Conservation (phyloP, 2,113 vertebrate genomes). For the Cercocebus atys region DNA sequence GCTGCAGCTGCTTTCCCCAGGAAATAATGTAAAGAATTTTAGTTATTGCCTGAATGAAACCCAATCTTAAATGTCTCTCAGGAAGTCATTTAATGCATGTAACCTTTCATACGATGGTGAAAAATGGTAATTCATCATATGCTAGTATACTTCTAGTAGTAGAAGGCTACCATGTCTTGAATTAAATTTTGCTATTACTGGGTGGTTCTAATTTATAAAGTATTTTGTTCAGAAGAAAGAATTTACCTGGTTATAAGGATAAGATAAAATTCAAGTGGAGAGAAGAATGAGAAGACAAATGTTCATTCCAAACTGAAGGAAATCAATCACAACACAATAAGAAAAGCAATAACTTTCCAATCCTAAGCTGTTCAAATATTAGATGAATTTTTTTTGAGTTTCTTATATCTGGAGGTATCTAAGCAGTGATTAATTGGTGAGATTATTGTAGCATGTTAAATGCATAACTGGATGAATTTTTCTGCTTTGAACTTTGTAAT, state of each 20-base stretch:
- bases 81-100: background rate
- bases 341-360: background rate
- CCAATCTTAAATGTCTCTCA: background rate
- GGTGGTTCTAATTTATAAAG: background rate
- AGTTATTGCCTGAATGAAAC: background rate
- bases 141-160: background rate
- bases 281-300: background rate
- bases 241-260: background rate
- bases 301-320: background rate
- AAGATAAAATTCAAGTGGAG: background rate
- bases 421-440: background rate
- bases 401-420: background rate
- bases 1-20: background rate
- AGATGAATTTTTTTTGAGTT: background rate
- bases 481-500: background rate
- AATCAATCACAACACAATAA: background rate
- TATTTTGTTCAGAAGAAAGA: background rate
- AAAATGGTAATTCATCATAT: background rate
- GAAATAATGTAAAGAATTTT: background rate
- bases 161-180: background rate
- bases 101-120: background rate
- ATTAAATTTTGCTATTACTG: background rate
- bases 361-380: background rate
- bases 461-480: background rate
- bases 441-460: background rate